Base-by-base conservation (phyloP, 2,113 vertebrate species). In the Acinonyx jubatus region DNA sequence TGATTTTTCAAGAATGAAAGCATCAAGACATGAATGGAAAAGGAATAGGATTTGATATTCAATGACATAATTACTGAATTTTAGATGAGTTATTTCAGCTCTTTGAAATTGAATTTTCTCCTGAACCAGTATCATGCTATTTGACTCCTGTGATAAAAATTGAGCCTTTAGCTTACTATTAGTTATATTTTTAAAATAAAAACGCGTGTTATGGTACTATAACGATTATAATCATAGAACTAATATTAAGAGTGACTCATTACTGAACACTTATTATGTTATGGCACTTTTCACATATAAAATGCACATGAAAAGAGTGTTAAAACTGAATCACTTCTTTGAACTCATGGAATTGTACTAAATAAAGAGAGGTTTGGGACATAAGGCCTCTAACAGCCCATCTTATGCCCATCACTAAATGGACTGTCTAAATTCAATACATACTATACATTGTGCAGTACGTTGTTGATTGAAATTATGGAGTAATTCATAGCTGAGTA, bases 21-120 rank as follows among this genome's bases (percentile, higher is more conserved):
- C n/a, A 80, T 48, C 88, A n/a, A 74, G 45, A 68, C 15, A n/a
- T 63, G 48, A 57, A 66, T 89, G 3, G 29, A 84, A 97, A 86
- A 80, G 8, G 8, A 31, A 52, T 50, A 45, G 31, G 48, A 79
- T 88, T 96, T 95, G 45, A 63, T 84, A 74, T 38, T 71, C n/a
- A 4, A 69, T 93, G 48, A 69, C 52, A 78, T 82, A 55, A 87
- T 90, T 83, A 23, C 33, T 66, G 93, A 27, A 76, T n/a, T 52
- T 91, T 91, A 79, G 86, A 76, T 15, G 83, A 87, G 41, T 73
- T 95, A 85, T 45, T 84, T 93, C 27, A 88, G 21, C 18, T 76
- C n/a, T 96, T 96, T 87, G 41, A 89, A 96, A 23, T 73, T 89
- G 8, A 80, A 88, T 76, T 97, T 91, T 91, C 69, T 93, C 38